Base-by-base conservation (phyloP, 2,113 vertebrate genomes). In the Prunella himalayana region DNA sequence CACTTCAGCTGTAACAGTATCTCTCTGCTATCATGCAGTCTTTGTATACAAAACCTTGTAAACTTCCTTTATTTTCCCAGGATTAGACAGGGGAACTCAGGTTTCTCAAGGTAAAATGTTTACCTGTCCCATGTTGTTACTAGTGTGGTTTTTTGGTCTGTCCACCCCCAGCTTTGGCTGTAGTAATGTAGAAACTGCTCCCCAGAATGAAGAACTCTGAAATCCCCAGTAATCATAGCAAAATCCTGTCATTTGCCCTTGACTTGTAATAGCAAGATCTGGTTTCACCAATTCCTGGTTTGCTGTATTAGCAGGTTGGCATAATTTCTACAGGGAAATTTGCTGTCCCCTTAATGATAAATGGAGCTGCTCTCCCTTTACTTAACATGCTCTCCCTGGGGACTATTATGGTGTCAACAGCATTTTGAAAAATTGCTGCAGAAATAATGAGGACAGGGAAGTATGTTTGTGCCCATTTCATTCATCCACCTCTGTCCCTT, bases 351-450 rank as follows among this genome's bases (percentile, higher is more conserved):
- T 39, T 68, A 47, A 25, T 91, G 93, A 91, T 85, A 71, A 91
- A 87, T 82, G 73, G 80, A 90, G 70, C 87, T 78, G 61, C 73
- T 87, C 16, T 75, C 31, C 49, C 53, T 82, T 90, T 71, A 80
- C 63, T 90, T 95, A 96, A 83, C 81, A 28, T 47, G n/a, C 49
- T 94, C 66, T 85, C 75, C n/a, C 53, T 45, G 42, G 82, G 66
- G 90, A 79, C 82, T 66, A 31, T 79, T 85, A 44, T 17, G 65
- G 69, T 79, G 82, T 82, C 70, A 95, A 82, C 65, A 87, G 49
- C 56, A 57, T 79, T 93, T 91, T 87, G 87, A 96, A 90, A 95
- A 94, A 85, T 87, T 60, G 82, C 78, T 79, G 44, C 61, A 60
- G 70, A 87, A 79, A 69, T 85, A 63, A 30, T 78, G 92, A 89